phyloP scores from a whole-genome alignment of 92 coral and sea anemone species.

The Isaurus tuberculatus region DNA sequence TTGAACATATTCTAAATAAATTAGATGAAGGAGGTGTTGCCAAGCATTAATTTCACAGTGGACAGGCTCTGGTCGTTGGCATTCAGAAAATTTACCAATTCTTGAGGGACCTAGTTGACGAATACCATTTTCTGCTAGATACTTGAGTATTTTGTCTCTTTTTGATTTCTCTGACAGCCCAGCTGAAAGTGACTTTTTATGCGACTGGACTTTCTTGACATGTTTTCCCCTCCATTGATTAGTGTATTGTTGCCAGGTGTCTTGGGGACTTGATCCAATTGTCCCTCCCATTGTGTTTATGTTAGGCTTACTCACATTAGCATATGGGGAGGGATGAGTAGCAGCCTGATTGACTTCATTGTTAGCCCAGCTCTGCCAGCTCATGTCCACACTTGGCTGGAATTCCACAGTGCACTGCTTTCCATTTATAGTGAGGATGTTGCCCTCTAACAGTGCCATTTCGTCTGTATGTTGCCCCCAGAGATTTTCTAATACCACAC shows the following conservation, averaged over 20 bases:
- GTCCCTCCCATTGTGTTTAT: constrained; percentile 33
- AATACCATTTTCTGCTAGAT: constrained; percentile 73
- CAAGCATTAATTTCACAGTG: constrained; percentile 45
- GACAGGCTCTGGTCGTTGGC: constrained; percentile 55
- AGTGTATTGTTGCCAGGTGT: constrained; percentile 44
- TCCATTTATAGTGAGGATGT: constrained; percentile 3
- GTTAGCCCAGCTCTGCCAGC: constrained; percentile 38
- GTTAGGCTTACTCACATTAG: constrained; percentile 19
- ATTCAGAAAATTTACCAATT: constrained; percentile 28
- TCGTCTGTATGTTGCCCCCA: constrained; percentile 19
- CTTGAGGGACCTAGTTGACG: constrained; percentile 60
- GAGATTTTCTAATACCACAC: constrained; percentile 4
- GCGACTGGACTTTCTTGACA: constrained; percentile 37
- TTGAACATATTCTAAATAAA: constrained; percentile 26
- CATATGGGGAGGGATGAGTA: constrained; percentile 24
- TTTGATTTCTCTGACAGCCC: constrained; percentile 40
- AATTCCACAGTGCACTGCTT: constrained; percentile 20
- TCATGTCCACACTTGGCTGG: constrained; percentile 22
- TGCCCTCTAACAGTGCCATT: constrained; percentile 22
- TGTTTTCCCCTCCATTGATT: constrained; percentile 30
- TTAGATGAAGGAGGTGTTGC: constrained; percentile 12
- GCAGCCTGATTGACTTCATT: constrained; percentile 25
- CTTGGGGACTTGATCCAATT: constrained; percentile 13
- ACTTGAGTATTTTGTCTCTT: constrained; percentile 57
- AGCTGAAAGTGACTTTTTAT: not conserved